Conservation (phyloP, 1,140 invertebrate genomes). For the Drosophila trapezifrons region DNA sequence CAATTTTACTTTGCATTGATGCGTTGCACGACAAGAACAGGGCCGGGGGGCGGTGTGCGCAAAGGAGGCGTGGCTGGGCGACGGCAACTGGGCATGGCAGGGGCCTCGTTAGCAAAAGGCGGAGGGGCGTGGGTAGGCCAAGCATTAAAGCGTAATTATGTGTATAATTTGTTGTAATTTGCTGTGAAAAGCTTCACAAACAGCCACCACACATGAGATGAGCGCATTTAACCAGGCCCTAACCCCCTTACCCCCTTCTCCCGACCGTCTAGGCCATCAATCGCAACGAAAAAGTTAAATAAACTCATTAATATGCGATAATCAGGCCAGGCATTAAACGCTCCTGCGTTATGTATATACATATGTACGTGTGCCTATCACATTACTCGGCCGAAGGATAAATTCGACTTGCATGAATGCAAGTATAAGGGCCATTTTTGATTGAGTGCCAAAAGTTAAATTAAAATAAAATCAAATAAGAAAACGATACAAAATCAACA, state of each 20-base stretch:
- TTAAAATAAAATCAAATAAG: background rate
- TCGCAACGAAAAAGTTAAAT: constrained; percentile 66
- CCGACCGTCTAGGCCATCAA: constrained; percentile 31
- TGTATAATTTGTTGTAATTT: constrained; percentile 80
- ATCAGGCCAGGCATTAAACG: constrained; percentile 43
- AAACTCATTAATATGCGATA: constrained; percentile 72
- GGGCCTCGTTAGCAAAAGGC: constrained; percentile 6
- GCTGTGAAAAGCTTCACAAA: constrained; percentile 63
- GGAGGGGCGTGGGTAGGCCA: constrained; percentile 42
- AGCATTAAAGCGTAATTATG: constrained; percentile 78
- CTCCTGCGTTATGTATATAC: background rate
- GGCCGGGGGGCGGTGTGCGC: background rate
- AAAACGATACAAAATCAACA: background rate
- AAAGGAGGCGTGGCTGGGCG: constrained; percentile 13
- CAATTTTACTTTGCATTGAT: constrained; percentile 82
- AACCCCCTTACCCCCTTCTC: background rate
- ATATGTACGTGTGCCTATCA: background rate
- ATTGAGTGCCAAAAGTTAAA: background rate
- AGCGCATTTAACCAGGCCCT: constrained; percentile 56
- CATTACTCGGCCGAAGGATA: constrained; percentile 4
- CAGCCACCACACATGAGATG: constrained; percentile 53
- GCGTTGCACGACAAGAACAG: constrained; percentile 43
- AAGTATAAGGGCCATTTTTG: background rate
- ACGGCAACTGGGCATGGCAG: constrained; percentile 3
- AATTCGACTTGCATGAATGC: background rate